These are phyloP conservation scores for Albula goreensis DNA, from an alignment of 2,113 vertebrate species.

Conservation along the genomic window DNA sequence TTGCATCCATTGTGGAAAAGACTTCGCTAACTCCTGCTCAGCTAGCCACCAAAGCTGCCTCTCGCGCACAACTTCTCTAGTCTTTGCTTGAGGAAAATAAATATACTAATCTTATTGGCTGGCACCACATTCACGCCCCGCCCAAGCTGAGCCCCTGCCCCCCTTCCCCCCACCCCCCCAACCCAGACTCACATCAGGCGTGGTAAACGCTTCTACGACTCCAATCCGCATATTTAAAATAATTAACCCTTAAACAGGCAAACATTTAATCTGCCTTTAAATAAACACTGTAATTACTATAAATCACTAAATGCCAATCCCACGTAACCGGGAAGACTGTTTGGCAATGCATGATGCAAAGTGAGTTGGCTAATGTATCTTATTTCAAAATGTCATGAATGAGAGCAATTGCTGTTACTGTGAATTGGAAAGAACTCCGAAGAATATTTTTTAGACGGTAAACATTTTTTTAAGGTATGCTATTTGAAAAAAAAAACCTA, in stretches of 20 bases:
- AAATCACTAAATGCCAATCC: too few relatives aligned
- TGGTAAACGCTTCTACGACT: not conserved
- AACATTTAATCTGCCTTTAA: not conserved
- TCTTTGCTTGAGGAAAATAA: constrained; percentile 31
- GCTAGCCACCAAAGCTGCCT: constrained; percentile 31
- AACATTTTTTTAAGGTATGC: too few relatives aligned
- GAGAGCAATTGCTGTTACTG: not conserved
- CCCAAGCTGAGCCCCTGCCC: constrained; percentile 29
- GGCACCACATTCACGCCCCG: constrained; percentile 23
- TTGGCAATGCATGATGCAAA: too few relatives aligned
- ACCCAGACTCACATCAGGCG: not conserved
- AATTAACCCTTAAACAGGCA: not conserved
- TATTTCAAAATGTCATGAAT: too few relatives aligned
- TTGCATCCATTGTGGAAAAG: constrained; percentile 36
- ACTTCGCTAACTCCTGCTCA: constrained; percentile 31
- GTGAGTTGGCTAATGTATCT: too few relatives aligned
- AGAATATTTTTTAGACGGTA: not conserved
- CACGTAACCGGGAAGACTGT: too few relatives aligned
- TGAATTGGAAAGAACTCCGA: not conserved
- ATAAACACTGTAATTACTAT: not conserved
- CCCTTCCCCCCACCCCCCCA: not conserved
- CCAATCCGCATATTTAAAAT: not conserved
- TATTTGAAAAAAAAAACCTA: too few relatives aligned
- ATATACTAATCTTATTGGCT: constrained; percentile 34
- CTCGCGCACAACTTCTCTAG: constrained; percentile 34